Base-by-base conservation (phyloP, 2,113 vertebrate species). In the Gobius niger region DNA sequence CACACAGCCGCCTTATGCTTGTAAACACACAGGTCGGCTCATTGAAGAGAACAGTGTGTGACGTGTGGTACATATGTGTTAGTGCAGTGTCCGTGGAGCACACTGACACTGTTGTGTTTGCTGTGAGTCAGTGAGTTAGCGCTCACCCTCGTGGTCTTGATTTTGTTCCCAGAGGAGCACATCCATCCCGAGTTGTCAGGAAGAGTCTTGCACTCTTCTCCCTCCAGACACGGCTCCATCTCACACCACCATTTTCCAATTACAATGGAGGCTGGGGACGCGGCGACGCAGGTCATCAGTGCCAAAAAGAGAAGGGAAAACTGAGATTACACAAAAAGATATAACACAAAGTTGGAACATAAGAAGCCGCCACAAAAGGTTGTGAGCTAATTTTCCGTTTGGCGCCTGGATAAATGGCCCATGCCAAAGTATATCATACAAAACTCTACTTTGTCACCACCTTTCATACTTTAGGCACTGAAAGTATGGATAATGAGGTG, bases 231-330 rank as follows among this genome's bases (percentile, higher is more conserved):
- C 3, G 96, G 96, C 75, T 98, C 96, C 96, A 98, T 98, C 93
- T 98, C 96, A 88, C 96, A 98, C 96, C 96, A 98, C 96, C 96
- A 98, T 76, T 98, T 98, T 69, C 96, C 96, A 87, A 97, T 96
- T 84, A 98, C 96, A 85, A 98, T 98, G 89, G 96, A 98, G 59
- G 96, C 96, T 98, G 81, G 44, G 65, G 65, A 68, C 44, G 19
- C n/a, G 47, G 11, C 8, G 6, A 63, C 42, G n/a, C 61, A 63
- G 61, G 61, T 63, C 16, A 47, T 63, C 44, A 63, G 61, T 2
- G 56, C 12, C 44, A 47, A 18, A 15, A 63, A 47, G 10, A 47
- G 16, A 18, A 16, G 7, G 44, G 47, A 63, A 53, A 11, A 57
- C 51, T 0, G 60, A 64, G 59, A 53, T 54, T 24, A 54, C 24